Base-by-base conservation (phyloP, 2,888 invertebrate genomes). In the Euplagia quadripunctaria region DNA sequence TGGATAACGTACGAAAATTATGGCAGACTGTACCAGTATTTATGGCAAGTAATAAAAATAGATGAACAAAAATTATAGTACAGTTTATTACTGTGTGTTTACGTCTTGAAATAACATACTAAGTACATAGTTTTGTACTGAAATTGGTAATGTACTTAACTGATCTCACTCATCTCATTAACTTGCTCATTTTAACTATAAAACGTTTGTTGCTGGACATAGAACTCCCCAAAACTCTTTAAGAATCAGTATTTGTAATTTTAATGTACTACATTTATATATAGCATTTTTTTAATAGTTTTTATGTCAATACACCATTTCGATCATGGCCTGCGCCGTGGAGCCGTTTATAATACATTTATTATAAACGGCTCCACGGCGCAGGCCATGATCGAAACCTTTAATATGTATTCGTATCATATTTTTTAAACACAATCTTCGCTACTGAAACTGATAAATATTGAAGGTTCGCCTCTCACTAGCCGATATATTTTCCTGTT, bases 401-500 rank as follows among this genome's bases (percentile, higher is more conserved):
- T 31, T 6, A 31, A 31, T 31, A 61, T 20, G 4, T 61, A 61
- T 20, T 61, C 12, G 31, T 31, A 31, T 61, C 12, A 61, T 61
- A 61, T 61, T 31, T 61, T 58, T 61, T 58, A 31, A 58, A 31
- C 12, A 16, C 41, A 42, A 64, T 64, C 64, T 64, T 42, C 64
- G 64, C 17, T 4, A 42, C 42, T 64, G 58, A 61, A 61, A 61
- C 64, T 42, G 42, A 64, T 64, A 64, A 41, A 41, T 42, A 64
- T 64, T 68, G 31, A 20, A 17, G 41, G 43, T 68, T 68, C 58
- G 42, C 49, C 58, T 68, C 31, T 43, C 52, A 51, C 55, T 42
- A 55, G 55, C 31, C 64, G 55, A 65, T 70, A 65, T 55, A 70
- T 82, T 83, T 82, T 79, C 76, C 72, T 75, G 72, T 83, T 70